phyloP scores from a whole-genome alignment of 2,797 vertebrate species.

The Sebastes nivosus region DNA sequence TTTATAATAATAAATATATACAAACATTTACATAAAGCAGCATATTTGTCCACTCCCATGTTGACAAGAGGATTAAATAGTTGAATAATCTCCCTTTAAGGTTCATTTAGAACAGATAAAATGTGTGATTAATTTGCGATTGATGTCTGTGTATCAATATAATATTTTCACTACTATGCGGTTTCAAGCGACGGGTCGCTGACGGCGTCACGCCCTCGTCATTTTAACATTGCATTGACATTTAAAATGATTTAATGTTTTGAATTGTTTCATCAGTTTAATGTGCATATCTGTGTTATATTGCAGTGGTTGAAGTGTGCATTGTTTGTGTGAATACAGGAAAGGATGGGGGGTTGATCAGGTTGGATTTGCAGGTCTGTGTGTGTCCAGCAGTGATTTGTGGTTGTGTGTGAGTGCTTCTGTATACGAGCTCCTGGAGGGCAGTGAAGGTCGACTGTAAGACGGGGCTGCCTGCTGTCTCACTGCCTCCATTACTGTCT shows the following conservation, averaged over 20 bases:
- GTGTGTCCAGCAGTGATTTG: conserved; percentile 3
- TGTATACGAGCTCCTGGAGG: not conserved
- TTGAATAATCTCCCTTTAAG: too few species aligned
- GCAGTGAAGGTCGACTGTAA: conserved; percentile 21
- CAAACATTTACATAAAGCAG: too few species aligned
- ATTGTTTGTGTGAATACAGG: not conserved
- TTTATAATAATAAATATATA: too few species aligned
- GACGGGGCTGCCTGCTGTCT: conserved; percentile 1
- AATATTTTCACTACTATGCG: too few species aligned
- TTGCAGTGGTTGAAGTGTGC: not conserved
- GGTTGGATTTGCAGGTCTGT: not conserved
- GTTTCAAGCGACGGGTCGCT: too few species aligned
- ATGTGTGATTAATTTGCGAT: too few species aligned
- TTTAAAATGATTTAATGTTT: not conserved
- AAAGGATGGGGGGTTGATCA: not conserved
- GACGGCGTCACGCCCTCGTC: too few species aligned
- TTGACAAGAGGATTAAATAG: too few species aligned
- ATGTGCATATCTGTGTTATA: not conserved
- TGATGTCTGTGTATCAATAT: too few species aligned
- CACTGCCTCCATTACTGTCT: conserved; percentile 24
- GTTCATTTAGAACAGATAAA: too few species aligned
- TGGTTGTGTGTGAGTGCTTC: not conserved
- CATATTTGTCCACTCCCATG: too few species aligned
- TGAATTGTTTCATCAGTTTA: not conserved
- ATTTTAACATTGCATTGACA: not conserved